Evolutionary conservation across 2,113 vertebrate genomes (phyloP).

Genomic region (Morone chrysops): DNA sequence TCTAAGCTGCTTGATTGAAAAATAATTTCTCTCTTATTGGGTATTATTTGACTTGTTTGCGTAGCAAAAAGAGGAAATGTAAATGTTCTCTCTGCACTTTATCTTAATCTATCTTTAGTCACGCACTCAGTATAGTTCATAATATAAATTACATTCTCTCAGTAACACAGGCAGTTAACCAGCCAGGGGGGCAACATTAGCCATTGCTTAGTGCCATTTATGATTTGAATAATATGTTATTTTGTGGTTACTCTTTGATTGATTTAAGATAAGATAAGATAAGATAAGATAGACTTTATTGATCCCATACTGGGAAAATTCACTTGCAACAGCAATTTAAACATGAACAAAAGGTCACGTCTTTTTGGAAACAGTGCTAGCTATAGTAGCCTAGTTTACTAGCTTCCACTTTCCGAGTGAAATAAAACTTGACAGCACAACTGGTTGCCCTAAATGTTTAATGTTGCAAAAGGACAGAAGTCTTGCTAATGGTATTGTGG

Average conservation of each 20-base stretch:
- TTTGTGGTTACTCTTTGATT: background rate
- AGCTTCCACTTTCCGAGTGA: background rate
- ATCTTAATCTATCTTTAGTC: background rate
- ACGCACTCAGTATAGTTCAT: no score
- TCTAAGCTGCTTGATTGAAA: background rate
- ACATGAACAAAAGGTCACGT: no score
- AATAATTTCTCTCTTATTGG: background rate
- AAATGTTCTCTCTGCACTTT: background rate
- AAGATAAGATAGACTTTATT: no score
- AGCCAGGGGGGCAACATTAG: no score
- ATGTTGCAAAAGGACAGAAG: background rate
- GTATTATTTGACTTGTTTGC: background rate
- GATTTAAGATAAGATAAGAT: no score
- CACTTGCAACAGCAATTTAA: no score
- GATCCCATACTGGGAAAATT: no score
- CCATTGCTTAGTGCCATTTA: background rate
- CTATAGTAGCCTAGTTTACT: background rate
- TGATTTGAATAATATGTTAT: background rate
- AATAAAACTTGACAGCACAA: background rate
- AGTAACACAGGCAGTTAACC: no score
- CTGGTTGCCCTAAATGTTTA: background rate
- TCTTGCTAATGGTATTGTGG: background rate
- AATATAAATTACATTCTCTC: no score
- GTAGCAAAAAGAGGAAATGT: background rate
- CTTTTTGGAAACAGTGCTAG: background rate